Conservation (phyloP, 2,113 vertebrate genomes). For the Trichechus manatus region DNA sequence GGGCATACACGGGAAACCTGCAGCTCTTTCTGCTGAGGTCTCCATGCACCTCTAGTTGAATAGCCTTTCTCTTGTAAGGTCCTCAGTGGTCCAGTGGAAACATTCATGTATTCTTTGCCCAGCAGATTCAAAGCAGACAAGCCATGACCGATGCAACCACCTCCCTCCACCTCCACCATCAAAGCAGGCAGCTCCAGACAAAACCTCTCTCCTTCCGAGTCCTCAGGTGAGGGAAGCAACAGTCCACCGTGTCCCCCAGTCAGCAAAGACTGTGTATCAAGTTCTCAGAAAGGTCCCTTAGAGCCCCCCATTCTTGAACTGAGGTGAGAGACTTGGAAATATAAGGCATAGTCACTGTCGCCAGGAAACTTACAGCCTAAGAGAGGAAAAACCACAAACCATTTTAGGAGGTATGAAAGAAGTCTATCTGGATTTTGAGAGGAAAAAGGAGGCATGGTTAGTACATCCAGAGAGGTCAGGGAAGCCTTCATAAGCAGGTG, state of each 20-base stretch:
- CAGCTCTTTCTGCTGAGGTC: not conserved
- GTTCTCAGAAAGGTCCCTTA: not conserved
- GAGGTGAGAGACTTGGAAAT: not conserved
- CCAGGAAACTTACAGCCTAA: not conserved
- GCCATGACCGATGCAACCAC: not conserved
- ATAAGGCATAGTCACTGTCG: not conserved
- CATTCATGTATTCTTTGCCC: not conserved
- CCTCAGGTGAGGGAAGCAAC: not conserved
- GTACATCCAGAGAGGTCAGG: no score
- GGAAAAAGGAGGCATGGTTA: no score
- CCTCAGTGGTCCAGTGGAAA: not conserved
- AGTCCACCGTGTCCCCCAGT: not conserved
- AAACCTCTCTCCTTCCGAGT: no score
- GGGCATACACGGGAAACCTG: not conserved
- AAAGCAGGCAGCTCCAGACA: not conserved
- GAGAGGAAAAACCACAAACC: not conserved
- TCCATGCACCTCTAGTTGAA: not conserved
- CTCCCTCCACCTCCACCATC: no score
- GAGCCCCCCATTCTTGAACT: not conserved
- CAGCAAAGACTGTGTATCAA: not conserved
- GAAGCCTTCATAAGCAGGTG: not conserved
- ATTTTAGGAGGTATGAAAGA: not conserved
- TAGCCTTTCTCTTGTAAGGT: not conserved
- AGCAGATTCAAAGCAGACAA: not conserved
- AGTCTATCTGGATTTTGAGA: not conserved